phyloP scores from a whole-genome alignment of 2,113 vertebrate species.

The Nyctereutes procyonoides region DNA sequence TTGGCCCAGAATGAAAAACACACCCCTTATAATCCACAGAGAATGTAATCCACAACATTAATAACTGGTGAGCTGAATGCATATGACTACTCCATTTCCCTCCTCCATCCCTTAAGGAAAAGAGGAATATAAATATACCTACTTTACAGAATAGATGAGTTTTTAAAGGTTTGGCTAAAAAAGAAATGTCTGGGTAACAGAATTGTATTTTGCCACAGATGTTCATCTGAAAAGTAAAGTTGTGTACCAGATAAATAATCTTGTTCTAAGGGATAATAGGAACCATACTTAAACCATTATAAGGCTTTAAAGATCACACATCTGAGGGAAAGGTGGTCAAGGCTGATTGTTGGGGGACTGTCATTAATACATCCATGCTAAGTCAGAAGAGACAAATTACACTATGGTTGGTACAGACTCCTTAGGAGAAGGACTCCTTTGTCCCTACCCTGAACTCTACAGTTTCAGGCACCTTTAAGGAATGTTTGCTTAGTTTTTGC shows the following conservation, averaged over 20 bases:
- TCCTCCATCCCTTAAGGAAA: conserved; percentile 12
- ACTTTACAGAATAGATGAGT: conserved; percentile 33
- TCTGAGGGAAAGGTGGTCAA: neutral
- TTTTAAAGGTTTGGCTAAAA: neutral
- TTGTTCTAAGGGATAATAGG: neutral
- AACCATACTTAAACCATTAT: neutral
- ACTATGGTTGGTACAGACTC: neutral
- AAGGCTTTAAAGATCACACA: neutral
- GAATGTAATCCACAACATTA: conserved; percentile 35
- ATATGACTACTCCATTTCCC: neutral
- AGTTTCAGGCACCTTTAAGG: neutral
- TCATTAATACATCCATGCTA: neutral
- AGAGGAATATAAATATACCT: neutral
- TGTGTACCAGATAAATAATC: neutral
- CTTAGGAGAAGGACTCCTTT: neutral
- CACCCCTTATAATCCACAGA: conserved; percentile 16
- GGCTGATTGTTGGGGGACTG: neutral
- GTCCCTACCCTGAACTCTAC: neutral
- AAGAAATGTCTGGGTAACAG: neutral
- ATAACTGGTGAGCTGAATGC: conserved; percentile 30
- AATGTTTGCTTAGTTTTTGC: neutral
- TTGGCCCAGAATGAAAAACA: conserved; percentile 64
- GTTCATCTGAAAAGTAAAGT: neutral
- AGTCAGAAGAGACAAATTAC: neutral
- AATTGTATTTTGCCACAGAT: neutral